These are phyloP conservation scores for Metallyticus violacea DNA, from an alignment of 2,888 invertebrate species.

Conservation along the genomic window DNA sequence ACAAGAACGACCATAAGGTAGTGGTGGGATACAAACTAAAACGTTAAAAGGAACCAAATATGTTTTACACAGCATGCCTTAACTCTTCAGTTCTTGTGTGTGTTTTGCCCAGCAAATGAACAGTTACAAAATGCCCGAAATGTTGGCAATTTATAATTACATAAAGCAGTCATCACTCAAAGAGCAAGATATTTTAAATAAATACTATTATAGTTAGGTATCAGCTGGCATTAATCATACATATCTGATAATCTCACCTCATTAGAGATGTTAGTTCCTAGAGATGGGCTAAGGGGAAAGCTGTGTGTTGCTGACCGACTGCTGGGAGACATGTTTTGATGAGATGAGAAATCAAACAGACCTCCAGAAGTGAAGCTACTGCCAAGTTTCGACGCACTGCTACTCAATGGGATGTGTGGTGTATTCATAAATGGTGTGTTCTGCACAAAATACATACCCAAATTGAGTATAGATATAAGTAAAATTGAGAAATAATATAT, in stretches of 20 bases:
- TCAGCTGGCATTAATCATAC: neutral
- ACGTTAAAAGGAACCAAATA: neutral
- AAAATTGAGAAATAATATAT: too few relatives aligned
- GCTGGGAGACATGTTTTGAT: conserved; percentile 33
- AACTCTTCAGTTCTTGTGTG: too few relatives aligned
- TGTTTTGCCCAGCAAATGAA: too few relatives aligned
- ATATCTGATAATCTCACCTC: conserved; percentile 5
- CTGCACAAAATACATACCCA: conserved; percentile 38
- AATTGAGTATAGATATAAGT: too few relatives aligned
- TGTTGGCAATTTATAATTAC: too few relatives aligned
- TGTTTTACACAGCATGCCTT: neutral
- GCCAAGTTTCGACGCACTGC: conserved; percentile 61
- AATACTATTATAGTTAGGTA: neutral
- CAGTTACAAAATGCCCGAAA: too few relatives aligned
- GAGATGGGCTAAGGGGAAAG: conserved; percentile 48
- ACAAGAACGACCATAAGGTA: too few relatives aligned
- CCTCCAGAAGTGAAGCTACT: conserved; percentile 47
- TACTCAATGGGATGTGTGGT: conserved; percentile 59
- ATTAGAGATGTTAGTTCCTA: conserved; percentile 30
- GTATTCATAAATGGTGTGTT: conserved; percentile 48
- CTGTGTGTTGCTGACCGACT: conserved; percentile 34
- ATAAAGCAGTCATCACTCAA: neutral
- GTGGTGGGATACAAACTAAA: too few relatives aligned
- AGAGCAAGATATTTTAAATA: neutral
- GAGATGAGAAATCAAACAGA: conserved; percentile 55